Evolutionary conservation across 2,888 invertebrate genomes (phyloP).

Genomic region (Scotopteryx bipunctaria): DNA sequence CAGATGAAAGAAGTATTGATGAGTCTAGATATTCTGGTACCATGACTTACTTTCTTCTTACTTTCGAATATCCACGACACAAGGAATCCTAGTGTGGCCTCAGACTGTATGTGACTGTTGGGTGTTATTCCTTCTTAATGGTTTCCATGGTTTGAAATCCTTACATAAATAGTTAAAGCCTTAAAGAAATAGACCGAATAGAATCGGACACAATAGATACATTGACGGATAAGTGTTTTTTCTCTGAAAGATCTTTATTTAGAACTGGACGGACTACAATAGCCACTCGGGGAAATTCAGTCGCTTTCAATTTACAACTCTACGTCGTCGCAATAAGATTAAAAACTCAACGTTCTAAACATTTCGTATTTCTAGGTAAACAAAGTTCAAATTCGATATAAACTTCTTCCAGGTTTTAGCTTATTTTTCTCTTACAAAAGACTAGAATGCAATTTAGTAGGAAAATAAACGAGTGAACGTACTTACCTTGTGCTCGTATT

Average conservation of each 20-base stretch:
- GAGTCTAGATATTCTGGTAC: too few species aligned
- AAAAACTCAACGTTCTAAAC: background rate
- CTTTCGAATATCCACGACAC: too few species aligned
- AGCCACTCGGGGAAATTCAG: conserved; percentile 9
- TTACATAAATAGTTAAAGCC: too few species aligned
- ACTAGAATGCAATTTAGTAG: conserved; percentile 54
- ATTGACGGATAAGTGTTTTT: conserved; percentile 29
- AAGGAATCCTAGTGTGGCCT: too few species aligned
- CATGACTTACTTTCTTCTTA: too few species aligned
- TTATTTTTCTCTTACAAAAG: conserved; percentile 45
- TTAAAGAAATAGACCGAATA: too few species aligned
- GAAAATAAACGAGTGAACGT: conserved; percentile 41
- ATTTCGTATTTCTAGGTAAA: conserved; percentile 18
- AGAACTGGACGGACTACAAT: conserved; percentile 26
- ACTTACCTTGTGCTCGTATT: conserved; percentile 35
- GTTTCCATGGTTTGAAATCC: background rate
- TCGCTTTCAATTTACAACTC: conserved; percentile 13
- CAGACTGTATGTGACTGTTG: too few species aligned
- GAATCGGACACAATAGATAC: conserved; percentile 25
- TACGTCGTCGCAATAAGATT: conserved; percentile 15
- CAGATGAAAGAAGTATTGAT: too few species aligned
- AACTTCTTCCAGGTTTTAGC: conserved; percentile 29
- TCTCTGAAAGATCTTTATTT: conserved; percentile 34
- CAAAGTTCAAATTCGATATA: conserved; percentile 24
- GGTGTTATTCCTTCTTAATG: too few species aligned